phyloP scores from a whole-genome alignment of 2,113 vertebrate genomes.

The Sorex fumeus region DNA sequence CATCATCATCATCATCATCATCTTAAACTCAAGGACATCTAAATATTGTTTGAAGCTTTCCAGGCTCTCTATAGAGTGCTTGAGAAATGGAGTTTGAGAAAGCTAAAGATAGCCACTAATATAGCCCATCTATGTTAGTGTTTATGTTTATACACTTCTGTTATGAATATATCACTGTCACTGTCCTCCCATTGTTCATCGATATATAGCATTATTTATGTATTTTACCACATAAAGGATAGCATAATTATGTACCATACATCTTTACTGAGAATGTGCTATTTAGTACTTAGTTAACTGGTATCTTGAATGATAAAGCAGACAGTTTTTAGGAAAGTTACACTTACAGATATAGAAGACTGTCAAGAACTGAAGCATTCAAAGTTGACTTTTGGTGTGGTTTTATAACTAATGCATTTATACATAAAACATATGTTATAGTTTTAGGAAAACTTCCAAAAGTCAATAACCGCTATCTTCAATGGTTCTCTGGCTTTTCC shows the following conservation, averaged over 20 bases:
- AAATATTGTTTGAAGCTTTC: conserved; percentile 49
- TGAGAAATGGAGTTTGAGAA: conserved; percentile 17
- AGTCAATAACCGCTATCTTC: conserved; percentile 4
- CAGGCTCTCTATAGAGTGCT: neutral
- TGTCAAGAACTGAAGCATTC: neutral
- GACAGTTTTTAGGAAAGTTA: conserved; percentile 11
- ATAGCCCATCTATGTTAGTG: neutral
- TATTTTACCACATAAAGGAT: conserved; percentile 30
- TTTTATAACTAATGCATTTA: conserved; percentile 50
- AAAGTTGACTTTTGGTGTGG: conserved; percentile 1
- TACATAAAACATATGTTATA: neutral
- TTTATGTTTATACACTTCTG: neutral
- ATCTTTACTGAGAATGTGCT: neutral
- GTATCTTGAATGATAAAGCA: conserved; percentile 43
- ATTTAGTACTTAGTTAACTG: neutral
- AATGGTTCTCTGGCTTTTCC: conserved; percentile 52
- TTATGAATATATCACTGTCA: neutral
- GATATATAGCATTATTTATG: neutral
- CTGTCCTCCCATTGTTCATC: too few relatives aligned
- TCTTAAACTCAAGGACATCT: conserved; percentile 17
- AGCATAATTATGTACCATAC: neutral
- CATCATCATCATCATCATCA: neutral
- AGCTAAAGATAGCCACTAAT: neutral
- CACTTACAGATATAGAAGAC: neutral
- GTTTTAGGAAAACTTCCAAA: conserved; percentile 48